phyloP scores from a whole-genome alignment of 2,888 invertebrate genomes.

The Cephus runcator region DNA sequence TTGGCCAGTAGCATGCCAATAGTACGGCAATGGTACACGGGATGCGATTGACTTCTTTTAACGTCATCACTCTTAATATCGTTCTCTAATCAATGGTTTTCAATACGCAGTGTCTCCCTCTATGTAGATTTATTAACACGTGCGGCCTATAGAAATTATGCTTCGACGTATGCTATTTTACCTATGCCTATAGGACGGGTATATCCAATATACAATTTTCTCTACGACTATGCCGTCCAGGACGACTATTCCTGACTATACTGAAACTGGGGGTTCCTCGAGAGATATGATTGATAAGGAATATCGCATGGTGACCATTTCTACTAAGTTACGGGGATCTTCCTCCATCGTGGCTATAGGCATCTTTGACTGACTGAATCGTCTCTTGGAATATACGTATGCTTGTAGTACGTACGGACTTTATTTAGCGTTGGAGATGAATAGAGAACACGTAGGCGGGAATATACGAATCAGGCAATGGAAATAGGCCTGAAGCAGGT shows the following conservation, averaged over 20 bases:
- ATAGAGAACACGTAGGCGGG: background rate
- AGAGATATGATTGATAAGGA: background rate
- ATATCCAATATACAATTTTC: background rate
- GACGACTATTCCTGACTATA: background rate
- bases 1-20: background rate
- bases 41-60: background rate
- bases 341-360: background rate
- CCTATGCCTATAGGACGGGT: background rate
- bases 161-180: background rate
- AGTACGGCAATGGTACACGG: background rate
- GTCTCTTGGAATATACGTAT: background rate
- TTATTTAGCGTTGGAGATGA: background rate
- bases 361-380: background rate
- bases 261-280: background rate
- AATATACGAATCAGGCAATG: background rate
- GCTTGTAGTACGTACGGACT: background rate
- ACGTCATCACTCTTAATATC: background rate
- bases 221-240: background rate
- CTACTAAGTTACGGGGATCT: background rate
- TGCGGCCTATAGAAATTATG: background rate
- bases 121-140: background rate
- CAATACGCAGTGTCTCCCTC: background rate
- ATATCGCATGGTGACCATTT: background rate
- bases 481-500: background rate
- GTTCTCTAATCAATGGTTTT: background rate